These are phyloP conservation scores for Apocheima hispidaria DNA, from an alignment of 2,888 invertebrate genomes.

Conservation along the genomic window DNA sequence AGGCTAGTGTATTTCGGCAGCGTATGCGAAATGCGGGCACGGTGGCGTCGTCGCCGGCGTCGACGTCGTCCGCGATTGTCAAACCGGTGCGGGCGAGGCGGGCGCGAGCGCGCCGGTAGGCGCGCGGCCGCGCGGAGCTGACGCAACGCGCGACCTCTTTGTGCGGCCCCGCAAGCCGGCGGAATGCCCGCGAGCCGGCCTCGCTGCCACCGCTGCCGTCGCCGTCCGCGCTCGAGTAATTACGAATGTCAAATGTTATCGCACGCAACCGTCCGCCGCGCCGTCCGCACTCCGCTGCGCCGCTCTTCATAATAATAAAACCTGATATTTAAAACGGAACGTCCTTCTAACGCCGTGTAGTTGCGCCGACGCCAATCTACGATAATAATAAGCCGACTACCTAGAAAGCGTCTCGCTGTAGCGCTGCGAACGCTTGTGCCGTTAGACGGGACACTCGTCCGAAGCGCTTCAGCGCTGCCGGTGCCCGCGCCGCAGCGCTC, in stretches of 20 bases:
- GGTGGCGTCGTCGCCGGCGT: slow-evolving; percentile 39
- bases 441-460: slow-evolving; percentile 59
- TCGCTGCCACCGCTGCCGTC: slow-evolving; percentile 63
- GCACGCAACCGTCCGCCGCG: slow-evolving; percentile 84
- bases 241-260: slow-evolving; percentile 87
- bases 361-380: slow-evolving; percentile 87
- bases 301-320: slow-evolving; percentile 87
- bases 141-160: slow-evolving; percentile 85
- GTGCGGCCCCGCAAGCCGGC: slow-evolving; percentile 76
- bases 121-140: slow-evolving; percentile 56
- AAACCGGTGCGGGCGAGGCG: slow-evolving; percentile 39
- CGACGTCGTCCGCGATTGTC: slow-evolving; percentile 37
- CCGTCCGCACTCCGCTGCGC: slow-evolving; percentile 85
- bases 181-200: slow-evolving; percentile 74
- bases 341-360: slow-evolving; percentile 87
- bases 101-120: slow-evolving; percentile 47
- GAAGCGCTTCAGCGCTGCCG: slow-evolving; percentile 74
- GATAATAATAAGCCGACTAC: slow-evolving; percentile 85
- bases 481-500: slow-evolving; percentile 76
- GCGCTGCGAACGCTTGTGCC: slow-evolving; percentile 61
- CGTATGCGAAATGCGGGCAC: slow-evolving; percentile 67
- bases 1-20: slow-evolving; percentile 75
- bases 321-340: slow-evolving; percentile 87
- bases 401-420: slow-evolving; percentile 70
- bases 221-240: slow-evolving; percentile 80